Base-by-base conservation (phyloP, 1,140 invertebrate genomes). In the Brachionus koreanus region DNA sequence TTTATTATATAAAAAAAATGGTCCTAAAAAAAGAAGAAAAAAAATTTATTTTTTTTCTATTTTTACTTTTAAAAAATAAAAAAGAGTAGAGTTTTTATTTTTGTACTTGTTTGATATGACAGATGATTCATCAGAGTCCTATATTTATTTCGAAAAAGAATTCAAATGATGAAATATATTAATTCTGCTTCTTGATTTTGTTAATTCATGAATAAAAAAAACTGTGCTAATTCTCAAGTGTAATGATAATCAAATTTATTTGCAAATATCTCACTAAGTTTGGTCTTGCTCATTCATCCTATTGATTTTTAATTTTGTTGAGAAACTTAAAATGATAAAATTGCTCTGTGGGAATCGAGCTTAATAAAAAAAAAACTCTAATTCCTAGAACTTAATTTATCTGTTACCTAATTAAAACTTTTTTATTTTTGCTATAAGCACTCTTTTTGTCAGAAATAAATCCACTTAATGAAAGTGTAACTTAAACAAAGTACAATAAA, bases 401-500 rank as follows among this genome's bases (percentile, higher is more conserved):
- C 7, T 49, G 43, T 6, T 57, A 19, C 16, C 49, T 57, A 16
- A 57, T 23, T 57, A 7, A 57, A 57, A 57, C 7, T 19, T 16
- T 23, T n/a, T 52, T 52, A n/a, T 52, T 52, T 16, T 52, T 16
- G n/a, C 49, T 52, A n/a, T 13, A n/a, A 46, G n/a, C 43, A n/a
- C 29, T 29, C 29, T 57, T 57, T 52, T 57, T 57, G 49, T 57
- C 49, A 57, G 49, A 57, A 57, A 25, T n/a, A 72, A 46, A 46
- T 46, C 69, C 19, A 46, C 69, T 74, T 74, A 74, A 13, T 37
- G 35, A 57, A 33, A 67, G 35, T 67, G 35, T 67, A 72, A 72
- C 33, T 39, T 42, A 72, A 37, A 72, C 4, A 72, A 25, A 72
- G 39, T 0, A 43, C 12, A n/a, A 72, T 7, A 37, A 39, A 37